These are phyloP conservation scores for Pitta sordida DNA, from an alignment of 2,113 vertebrate genomes.

Conservation along the genomic window DNA sequence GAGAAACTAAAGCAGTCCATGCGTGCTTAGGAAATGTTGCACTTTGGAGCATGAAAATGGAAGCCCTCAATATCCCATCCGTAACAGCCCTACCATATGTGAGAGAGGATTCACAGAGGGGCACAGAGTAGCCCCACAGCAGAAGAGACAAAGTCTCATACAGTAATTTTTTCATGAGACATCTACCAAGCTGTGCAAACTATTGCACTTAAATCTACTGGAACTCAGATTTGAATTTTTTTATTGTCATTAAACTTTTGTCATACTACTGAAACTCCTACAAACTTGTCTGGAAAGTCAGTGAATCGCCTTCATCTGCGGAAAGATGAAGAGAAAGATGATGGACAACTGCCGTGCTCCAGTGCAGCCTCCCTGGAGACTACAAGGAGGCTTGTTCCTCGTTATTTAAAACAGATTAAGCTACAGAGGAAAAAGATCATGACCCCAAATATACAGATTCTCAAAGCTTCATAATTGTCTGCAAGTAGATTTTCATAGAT, in stretches of 20 bases:
- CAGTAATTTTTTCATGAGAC: neutral
- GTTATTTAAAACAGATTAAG: neutral
- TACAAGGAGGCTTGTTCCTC: neutral
- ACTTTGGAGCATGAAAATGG: neutral
- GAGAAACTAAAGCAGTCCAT: neutral
- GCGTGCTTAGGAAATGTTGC: neutral
- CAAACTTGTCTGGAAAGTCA: neutral
- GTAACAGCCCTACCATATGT: neutral
- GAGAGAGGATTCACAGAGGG: neutral
- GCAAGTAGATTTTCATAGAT: neutral
- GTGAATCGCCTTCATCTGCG: neutral
- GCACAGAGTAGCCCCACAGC: rapidly evolving
- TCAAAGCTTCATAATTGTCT: neutral
- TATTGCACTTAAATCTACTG: neutral
- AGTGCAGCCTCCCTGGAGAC: neutral
- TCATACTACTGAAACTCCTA: neutral
- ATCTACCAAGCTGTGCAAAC: neutral
- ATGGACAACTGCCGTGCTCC: neutral
- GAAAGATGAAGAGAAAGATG: neutral
- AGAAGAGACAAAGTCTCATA: neutral
- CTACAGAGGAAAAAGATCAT: neutral
- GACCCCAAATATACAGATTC: neutral
- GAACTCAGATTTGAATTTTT: neutral
- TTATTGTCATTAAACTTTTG: neutral
- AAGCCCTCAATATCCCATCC: neutral